These are phyloP conservation scores for Chamaedrilus cognettii DNA, from an alignment of 2,888 invertebrate genomes.

Conservation along the genomic window DNA sequence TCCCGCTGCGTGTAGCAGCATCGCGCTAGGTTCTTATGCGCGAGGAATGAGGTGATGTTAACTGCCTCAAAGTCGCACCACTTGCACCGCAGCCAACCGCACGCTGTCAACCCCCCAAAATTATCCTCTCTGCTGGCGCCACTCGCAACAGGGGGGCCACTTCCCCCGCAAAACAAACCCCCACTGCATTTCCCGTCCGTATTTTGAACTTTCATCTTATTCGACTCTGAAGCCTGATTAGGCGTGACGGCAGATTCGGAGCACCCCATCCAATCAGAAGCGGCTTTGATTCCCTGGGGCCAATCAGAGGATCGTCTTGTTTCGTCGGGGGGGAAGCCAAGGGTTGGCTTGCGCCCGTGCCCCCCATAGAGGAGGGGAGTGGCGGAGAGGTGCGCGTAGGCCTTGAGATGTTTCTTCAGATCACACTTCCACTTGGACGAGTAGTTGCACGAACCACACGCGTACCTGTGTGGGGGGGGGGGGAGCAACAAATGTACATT, in stretches of 20 bases:
- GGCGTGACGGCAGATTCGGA: conserved; percentile 24
- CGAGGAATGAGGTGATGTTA: conserved; percentile 47
- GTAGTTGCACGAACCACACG: conserved; percentile 53
- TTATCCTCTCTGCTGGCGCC: background rate
- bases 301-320: background rate
- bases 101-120: conserved; percentile 16
- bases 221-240: conserved; percentile 8
- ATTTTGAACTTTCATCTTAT: background rate
- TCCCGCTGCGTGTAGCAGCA: background rate
- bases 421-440: conserved; percentile 58
- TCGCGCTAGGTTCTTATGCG: background rate
- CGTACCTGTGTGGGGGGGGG: conserved; percentile 21
- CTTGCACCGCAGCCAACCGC: conserved; percentile 47
- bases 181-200: conserved; percentile 22
- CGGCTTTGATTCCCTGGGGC: background rate
- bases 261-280: too few species aligned
- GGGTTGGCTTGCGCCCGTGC: conserved; percentile 28
- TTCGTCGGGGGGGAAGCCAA: background rate
- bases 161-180: too few species aligned
- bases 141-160: too few species aligned
- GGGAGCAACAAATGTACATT: too few species aligned
- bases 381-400: conserved; percentile 46
- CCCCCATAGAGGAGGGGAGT: conserved; percentile 29
- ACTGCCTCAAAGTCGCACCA: conserved; percentile 48
- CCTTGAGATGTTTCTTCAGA: conserved; percentile 55